Evolutionary conservation across 2,797 vertebrate species (phyloP).

Genomic region (Catamblyrhynchus diadema): DNA sequence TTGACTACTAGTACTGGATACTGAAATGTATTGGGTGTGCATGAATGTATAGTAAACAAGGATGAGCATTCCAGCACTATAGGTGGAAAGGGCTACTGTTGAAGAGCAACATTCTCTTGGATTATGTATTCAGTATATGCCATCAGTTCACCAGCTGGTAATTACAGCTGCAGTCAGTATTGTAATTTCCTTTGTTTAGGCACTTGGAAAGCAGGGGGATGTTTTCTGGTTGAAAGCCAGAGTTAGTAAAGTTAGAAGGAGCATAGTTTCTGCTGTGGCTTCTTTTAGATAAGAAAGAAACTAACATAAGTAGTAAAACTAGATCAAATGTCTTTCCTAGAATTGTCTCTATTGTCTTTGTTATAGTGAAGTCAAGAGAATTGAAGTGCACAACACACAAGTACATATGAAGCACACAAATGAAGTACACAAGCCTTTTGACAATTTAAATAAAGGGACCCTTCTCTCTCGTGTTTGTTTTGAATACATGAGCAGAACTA

Average conservation of each 20-base stretch:
- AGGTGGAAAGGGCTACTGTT: background rate
- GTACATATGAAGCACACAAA: background rate
- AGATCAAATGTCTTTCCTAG: background rate
- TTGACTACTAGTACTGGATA: background rate
- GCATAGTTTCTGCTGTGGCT: background rate
- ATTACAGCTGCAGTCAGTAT: background rate
- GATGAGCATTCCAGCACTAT: background rate
- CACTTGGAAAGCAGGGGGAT: background rate
- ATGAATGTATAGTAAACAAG: constrained; percentile 14
- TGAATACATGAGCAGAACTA: background rate
- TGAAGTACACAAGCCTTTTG: background rate
- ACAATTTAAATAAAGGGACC: background rate
- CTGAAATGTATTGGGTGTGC: background rate
- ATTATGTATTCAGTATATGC: background rate
- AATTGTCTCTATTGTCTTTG: background rate
- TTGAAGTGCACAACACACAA: background rate
- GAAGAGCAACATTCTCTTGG: background rate
- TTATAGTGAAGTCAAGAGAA: background rate
- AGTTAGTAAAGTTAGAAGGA: background rate
- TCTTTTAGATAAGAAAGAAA: background rate
- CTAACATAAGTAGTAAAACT: background rate
- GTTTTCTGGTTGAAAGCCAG: background rate
- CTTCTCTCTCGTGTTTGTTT: background rate
- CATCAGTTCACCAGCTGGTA: background rate
- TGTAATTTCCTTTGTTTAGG: background rate